Evolutionary conservation across 2,797 vertebrate species (phyloP).

Genomic region (Melanotaenia pygmaea): DNA sequence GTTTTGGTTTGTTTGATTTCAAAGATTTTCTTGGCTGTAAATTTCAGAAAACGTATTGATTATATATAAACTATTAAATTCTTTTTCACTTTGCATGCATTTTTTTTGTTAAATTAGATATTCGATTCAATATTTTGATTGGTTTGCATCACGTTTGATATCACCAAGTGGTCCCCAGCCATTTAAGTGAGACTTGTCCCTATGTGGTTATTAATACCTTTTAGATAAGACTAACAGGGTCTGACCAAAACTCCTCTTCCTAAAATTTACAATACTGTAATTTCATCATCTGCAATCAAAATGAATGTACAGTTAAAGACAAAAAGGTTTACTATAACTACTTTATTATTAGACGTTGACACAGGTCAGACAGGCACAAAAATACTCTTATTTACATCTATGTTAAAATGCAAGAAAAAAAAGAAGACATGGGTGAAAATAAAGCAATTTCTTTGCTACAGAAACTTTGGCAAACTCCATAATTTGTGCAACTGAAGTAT

Average conservation of each 20-base stretch:
- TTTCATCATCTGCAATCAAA: too few relatives aligned
- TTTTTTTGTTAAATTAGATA: not conserved
- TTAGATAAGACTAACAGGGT: too few relatives aligned
- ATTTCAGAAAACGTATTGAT: not conserved
- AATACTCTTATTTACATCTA: slow-evolving; percentile 85
- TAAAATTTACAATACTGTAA: not conserved
- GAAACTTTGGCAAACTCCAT: slow-evolving; percentile 59
- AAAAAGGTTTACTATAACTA: slow-evolving; percentile 28
- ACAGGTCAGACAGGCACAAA: slow-evolving; percentile 76
- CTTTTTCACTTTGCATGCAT: not conserved
- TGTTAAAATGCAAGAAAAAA: slow-evolving; percentile 50
- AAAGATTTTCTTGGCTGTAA: not conserved
- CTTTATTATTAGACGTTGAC: slow-evolving; percentile 79
- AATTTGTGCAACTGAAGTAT: slow-evolving; percentile 22
- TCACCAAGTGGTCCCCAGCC: not conserved
- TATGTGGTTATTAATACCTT: not conserved
- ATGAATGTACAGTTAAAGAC: not conserved
- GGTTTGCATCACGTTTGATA: not conserved
- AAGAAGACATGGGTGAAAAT: slow-evolving; percentile 43
- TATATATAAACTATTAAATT: not conserved
- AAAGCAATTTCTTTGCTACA: slow-evolving; percentile 45
- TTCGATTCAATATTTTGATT: not conserved
- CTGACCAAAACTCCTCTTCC: not conserved
- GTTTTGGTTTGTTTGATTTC: not conserved
- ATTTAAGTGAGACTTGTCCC: not conserved